Evolutionary conservation across 2,113 vertebrate species (phyloP).

Genomic region (Thymallus thymallus): DNA sequence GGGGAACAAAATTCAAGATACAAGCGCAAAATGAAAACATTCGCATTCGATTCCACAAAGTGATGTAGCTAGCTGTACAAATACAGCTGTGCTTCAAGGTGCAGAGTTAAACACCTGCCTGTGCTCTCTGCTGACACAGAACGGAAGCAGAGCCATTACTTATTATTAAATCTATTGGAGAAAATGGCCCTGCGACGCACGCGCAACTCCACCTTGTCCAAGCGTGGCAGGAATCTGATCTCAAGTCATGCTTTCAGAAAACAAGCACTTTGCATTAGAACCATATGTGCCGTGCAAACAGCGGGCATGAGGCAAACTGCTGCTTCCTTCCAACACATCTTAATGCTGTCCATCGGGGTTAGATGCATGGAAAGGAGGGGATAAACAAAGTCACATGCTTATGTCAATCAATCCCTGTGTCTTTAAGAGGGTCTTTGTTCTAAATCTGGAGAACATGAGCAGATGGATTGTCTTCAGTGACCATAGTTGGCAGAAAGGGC

Average conservation of each 20-base stretch:
- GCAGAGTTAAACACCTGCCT: not conserved
- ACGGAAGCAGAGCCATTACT: constrained; percentile 12
- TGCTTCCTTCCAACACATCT: too few species aligned
- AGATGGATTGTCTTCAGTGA: too few species aligned
- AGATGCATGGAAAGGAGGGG: too few species aligned
- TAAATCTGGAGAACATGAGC: too few species aligned
- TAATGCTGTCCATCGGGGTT: too few species aligned
- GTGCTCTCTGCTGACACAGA: constrained; percentile 4
- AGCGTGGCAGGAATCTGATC: not conserved
- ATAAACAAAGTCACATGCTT: too few species aligned
- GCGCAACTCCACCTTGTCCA: not conserved
- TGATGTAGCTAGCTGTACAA: not conserved
- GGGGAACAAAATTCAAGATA: not conserved
- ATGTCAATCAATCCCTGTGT: too few species aligned
- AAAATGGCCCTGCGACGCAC: constrained; percentile 11
- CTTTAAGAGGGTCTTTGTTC: too few species aligned
- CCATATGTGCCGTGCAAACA: constrained; percentile 4
- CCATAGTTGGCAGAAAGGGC: too few species aligned
- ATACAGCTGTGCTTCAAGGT: not conserved
- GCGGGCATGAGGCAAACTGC: not conserved
- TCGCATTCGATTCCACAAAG: constrained; percentile 10
- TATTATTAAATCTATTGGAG: constrained; percentile 15
- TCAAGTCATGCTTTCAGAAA: not conserved
- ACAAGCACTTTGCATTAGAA: constrained; percentile 6
- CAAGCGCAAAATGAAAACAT: not conserved